Conservation (phyloP, 2,113 vertebrate genomes). For the Nyctereutes procyonoides region DNA sequence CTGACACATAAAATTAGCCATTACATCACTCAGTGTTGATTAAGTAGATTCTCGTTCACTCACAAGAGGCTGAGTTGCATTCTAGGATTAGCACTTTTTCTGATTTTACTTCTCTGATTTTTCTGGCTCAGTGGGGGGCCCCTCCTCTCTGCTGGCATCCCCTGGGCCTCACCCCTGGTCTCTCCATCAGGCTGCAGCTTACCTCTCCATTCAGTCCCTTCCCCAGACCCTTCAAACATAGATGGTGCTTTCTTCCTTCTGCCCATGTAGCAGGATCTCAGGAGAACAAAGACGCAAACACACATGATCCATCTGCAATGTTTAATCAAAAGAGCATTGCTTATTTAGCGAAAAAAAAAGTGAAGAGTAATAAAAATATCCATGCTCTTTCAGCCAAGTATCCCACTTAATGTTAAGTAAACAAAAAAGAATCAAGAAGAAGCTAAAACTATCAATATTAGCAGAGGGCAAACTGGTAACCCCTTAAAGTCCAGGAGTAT, state of each 20-base stretch:
- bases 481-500: background rate
- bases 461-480: background rate
- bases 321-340: background rate
- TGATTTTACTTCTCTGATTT: background rate
- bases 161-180: rapidly evolving
- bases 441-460: background rate
- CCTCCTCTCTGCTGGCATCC: background rate
- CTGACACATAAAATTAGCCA: background rate
- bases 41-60: background rate
- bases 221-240: background rate
- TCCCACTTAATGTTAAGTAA: background rate
- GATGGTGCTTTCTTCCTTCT: background rate
- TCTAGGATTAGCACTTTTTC: background rate
- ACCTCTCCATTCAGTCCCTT: no score
- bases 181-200: background rate
- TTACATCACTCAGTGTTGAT: background rate
- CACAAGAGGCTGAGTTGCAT: background rate
- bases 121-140: background rate
- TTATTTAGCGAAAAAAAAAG: background rate
- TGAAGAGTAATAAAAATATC: background rate
- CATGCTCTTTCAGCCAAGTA: background rate
- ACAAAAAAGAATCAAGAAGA: background rate
- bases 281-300: background rate
- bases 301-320: background rate
- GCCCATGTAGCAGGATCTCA: background rate